A percentile compares a stretch with the other conserved stretches of the same genome.
phyloP scores from a whole-genome alignment of 2,888 invertebrate species.

The Hemaris fuciformis region DNA sequence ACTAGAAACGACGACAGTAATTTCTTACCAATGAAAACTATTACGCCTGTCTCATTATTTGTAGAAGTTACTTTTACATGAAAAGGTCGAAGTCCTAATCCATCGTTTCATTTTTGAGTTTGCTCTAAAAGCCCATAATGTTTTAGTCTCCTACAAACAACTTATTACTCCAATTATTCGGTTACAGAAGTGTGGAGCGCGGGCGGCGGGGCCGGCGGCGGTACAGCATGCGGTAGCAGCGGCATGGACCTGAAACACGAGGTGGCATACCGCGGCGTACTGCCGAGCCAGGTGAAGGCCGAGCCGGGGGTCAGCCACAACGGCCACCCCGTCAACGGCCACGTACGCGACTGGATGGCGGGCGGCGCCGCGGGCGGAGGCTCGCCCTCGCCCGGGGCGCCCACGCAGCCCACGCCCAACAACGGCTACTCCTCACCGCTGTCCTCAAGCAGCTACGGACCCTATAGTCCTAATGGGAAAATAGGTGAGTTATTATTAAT shows the following conservation, averaged over 20 bases:
- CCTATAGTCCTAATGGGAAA: constrained; percentile 94
- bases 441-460: constrained; percentile 94
- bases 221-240: constrained; percentile 79
- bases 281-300: constrained; percentile 77
- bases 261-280: constrained; percentile 78
- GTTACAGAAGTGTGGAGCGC: constrained; percentile 76
- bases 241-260: constrained; percentile 85
- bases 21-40: too few relatives aligned
- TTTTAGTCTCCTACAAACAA: too few relatives aligned
- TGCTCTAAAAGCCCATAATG: too few relatives aligned
- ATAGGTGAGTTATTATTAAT: constrained; percentile 84
- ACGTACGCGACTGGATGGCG: constrained; percentile 79
- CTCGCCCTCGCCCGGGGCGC: constrained; percentile 85
- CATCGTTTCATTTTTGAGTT: too few relatives aligned
- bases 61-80: too few relatives aligned
- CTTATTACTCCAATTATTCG: constrained; percentile 28
- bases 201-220: constrained; percentile 70
- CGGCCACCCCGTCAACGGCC: constrained; percentile 74
- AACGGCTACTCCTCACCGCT: constrained; percentile 93
- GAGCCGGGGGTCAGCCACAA: constrained; percentile 78
- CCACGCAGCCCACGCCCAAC: constrained; percentile 82
- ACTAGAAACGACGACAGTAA: too few relatives aligned
- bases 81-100: too few relatives aligned
- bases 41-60: too few relatives aligned
- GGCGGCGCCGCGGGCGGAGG: constrained; percentile 75